Evolutionary conservation across 2,797 vertebrate species (phyloP), one percentile per base, ranked within the genome.

Genomic region (Onychomys arenicola): DNA sequence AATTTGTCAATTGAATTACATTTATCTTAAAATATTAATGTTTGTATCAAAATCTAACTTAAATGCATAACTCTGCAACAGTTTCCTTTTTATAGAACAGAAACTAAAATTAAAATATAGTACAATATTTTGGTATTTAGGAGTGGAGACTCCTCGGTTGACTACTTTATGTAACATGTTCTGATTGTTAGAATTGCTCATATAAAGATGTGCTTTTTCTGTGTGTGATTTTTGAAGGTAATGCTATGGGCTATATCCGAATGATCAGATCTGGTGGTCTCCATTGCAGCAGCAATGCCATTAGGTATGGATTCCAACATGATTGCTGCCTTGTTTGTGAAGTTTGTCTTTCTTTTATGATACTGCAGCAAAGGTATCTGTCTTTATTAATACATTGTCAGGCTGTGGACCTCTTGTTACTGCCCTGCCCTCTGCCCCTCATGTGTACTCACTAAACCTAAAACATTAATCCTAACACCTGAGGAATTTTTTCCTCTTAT

Each of bases 241-340:
- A 99, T 0, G 99, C 99, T 29, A 99, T 99, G 99, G 99, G 99
- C 91, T 99, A 99, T 32, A 99, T 99, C 80, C 98, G 99, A 9
- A 99, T 99, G 99, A 99, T 99, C 98, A 99, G 99, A 87, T 99
- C 99, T 55, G 99, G 99, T 95, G 99, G 99, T 83, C 99, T 99
- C 91, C 99, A 99, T 97, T 99, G 99, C 96, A 99, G 99, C 98
- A 99, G 99, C 98, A 99, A 99, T 93, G 99, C 99, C 37, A 99
- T 99, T 98, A 99, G 99, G 99, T 99, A 99, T 87, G 97, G 89
- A 49, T 57, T 93, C 37, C 95, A 83, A 90, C 55, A 52, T 93
- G 61, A 8, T 97, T 97, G 4, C 76, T 94, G 88, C 92, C 96
- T 83, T 86, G 37, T 91, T 94, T 85, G 83, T 92, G 14, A 65